Evolutionary conservation across 2,797 vertebrate species (phyloP), one percentile per base, ranked within the genome.

Genomic region (Tinamus major): DNA sequence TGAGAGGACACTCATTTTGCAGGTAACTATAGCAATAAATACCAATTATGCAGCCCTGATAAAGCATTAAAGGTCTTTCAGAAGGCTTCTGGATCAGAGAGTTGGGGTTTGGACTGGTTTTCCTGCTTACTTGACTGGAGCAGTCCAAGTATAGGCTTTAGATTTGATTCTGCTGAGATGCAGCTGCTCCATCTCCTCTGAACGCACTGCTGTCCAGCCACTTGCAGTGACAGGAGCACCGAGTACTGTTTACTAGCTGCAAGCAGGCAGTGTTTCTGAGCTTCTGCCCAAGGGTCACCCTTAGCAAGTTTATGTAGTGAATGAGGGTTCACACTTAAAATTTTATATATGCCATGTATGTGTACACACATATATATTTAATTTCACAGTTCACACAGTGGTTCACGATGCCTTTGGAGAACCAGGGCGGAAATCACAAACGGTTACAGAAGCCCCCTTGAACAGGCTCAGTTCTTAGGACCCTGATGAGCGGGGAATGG

Each of bases 1-100:
- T 23, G 29, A 26, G 10, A 87, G 16, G 31, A 35, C 33, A 10
- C 2, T 16, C 16, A 10, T 46, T 62, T 53, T 71, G 14, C 10
- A 13, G 20, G 41, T 20, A 80, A 59, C 35, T 13, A 44, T 0
- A 0, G 27, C 0, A 83, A 24, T 4, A 48, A 53, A 15, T 8
- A 2, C 27, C 31, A 31, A 1, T 24, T 12, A 23, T 0, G 0
- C 37, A 62, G 49, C 48, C 71, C 74, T 71, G 48, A 46, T 42
- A 29, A 62, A 53, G 59, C 5, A 4, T 19, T 6, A 4, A 48
- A 39, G 49, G 14, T 55, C 46, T 44, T 44, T 55, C 70, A 48
- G 23, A 17, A 4, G 2, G 37, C 37, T 63, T 63, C 75, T 46
- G 46, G 23, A 53, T 35, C 12, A 16, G 26, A 17, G 20, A 48